These are phyloP conservation scores for Lamellibrachia columna DNA, from an alignment of 2,888 invertebrate genomes.

Conservation along the genomic window DNA sequence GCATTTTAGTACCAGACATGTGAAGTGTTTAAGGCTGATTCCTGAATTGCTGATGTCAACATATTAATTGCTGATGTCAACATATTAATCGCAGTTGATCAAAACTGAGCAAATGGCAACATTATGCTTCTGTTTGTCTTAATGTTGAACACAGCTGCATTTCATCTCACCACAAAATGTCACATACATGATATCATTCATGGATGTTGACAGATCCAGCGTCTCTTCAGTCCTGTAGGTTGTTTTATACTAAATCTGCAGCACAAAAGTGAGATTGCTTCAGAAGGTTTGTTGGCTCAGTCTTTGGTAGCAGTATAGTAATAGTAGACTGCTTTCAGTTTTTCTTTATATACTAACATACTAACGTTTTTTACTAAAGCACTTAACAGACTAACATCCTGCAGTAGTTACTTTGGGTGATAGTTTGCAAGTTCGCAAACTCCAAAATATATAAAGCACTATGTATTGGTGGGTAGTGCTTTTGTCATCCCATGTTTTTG, in stretches of 20 bases:
- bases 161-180: neutral
- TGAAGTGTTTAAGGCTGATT: neutral
- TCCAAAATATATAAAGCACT: too few species aligned
- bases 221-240: neutral
- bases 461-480: too few species aligned
- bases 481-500: too few species aligned
- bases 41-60: neutral
- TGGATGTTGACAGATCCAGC: neutral
- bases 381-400: neutral
- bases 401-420: neutral
- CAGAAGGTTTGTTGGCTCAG: neutral
- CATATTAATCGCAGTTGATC: neutral
- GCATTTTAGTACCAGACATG: neutral
- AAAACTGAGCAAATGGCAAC: neutral
- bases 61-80: neutral
- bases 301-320: neutral
- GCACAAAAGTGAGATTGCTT: neutral
- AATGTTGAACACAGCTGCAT: neutral
- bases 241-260: neutral
- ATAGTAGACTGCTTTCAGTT: neutral
- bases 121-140: neutral
- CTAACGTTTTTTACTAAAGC: neutral
- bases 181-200: neutral
- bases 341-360: neutral
- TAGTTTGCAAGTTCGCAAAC: too few species aligned